Conservation (phyloP, 2,888 invertebrate genomes). For the Seira musarum region DNA sequence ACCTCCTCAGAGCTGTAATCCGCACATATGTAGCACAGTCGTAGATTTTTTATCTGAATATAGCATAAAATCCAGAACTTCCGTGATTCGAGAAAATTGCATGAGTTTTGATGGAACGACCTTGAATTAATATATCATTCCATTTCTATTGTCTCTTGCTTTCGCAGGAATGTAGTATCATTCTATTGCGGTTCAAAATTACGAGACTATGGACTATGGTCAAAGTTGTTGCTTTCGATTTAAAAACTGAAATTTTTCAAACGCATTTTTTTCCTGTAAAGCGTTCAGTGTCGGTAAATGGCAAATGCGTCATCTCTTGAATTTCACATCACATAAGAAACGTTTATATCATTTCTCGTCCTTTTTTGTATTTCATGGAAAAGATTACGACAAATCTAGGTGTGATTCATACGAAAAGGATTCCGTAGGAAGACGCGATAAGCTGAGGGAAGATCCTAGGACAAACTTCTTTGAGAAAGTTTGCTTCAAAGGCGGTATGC, state of each 20-base stretch:
- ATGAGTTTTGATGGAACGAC: not conserved
- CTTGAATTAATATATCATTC: not conserved
- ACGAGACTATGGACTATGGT: too few species aligned
- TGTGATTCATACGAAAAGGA: conserved; percentile 72
- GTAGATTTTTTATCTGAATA: too few species aligned
- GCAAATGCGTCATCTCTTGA: not conserved
- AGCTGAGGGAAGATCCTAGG: conserved; percentile 71
- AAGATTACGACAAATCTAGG: conserved; percentile 72
- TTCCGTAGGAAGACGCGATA: conserved; percentile 71
- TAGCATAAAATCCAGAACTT: not conserved
- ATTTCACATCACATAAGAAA: conserved; percentile 5
- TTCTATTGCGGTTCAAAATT: too few species aligned
- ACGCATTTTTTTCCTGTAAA: conserved; percentile 70
- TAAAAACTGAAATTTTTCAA: too few species aligned
- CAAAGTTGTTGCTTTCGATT: too few species aligned
- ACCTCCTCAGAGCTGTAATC: too few species aligned
- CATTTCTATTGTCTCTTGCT: not conserved
- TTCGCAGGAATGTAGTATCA: too few species aligned
- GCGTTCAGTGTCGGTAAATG: conserved; percentile 72
- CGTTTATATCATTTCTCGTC: not conserved
- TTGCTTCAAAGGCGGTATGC: conserved; percentile 72
- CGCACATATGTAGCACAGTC: too few species aligned
- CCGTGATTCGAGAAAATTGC: not conserved
- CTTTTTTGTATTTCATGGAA: not conserved
- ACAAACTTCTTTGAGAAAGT: conserved; percentile 73